Percentiles rank a stretch among this genome's conserved stretches.
Conservation (phyloP, 2,888 invertebrate genomes). For the Cephus rjabovi region DNA sequence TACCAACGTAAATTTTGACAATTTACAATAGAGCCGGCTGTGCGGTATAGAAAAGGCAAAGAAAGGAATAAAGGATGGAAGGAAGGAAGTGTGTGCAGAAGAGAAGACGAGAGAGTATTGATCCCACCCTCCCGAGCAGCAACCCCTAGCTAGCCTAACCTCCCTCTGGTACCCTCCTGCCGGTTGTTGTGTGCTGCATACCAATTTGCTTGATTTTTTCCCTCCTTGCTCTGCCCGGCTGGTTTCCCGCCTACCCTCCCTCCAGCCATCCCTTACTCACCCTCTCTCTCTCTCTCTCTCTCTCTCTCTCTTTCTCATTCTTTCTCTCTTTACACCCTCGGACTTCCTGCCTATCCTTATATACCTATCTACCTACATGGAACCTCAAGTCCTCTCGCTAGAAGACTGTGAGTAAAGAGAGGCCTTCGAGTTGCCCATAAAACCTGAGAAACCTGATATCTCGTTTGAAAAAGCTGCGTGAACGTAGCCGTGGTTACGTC, state of each 20-base stretch:
- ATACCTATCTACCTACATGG: slow-evolving; percentile 39
- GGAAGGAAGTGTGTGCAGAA: slow-evolving; percentile 35
- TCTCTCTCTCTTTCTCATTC: slow-evolving; percentile 44
- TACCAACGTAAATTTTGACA: too few relatives aligned
- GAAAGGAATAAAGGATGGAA: slow-evolving; percentile 6
- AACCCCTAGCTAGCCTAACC: slow-evolving; percentile 64
- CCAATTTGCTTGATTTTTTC: slow-evolving; percentile 73
- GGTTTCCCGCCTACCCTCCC: too few relatives aligned
- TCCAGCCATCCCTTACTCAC: slow-evolving; percentile 21
- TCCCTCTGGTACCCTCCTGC: slow-evolving; percentile 46
- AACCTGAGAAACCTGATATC: slow-evolving; percentile 4
- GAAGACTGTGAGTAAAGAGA: not conserved
- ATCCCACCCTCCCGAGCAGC: slow-evolving; percentile 61
- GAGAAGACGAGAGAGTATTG: slow-evolving; percentile 64
- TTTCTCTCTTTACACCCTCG: slow-evolving; percentile 31
- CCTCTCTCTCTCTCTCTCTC: slow-evolving; percentile 38
- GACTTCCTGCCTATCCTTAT: slow-evolving; percentile 47
- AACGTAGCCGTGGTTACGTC: too few relatives aligned
- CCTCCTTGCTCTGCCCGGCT: slow-evolving; percentile 50
- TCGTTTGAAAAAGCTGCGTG: not conserved
- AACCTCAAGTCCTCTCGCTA: slow-evolving; percentile 12
- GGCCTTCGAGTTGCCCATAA: not conserved
- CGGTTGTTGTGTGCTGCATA: slow-evolving; percentile 73
- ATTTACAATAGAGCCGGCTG: too few relatives aligned
- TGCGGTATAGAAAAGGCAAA: not conserved